Evolutionary conservation across 1,140 invertebrate species (phyloP).

Genomic region (Apis florea): DNA sequence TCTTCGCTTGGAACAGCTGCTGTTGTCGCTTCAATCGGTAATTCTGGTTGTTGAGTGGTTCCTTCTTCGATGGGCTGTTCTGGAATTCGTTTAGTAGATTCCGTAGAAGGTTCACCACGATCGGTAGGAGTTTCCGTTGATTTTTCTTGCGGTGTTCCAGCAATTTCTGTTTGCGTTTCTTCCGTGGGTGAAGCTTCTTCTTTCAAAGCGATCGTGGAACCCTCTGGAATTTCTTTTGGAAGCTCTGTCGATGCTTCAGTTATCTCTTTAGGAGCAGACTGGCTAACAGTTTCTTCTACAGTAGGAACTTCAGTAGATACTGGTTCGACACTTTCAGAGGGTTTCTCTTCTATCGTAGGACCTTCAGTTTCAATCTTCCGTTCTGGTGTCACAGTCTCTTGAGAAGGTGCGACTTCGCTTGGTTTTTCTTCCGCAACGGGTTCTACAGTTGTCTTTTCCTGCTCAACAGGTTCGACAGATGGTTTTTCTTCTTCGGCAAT

Average conservation of each 20-base stretch:
- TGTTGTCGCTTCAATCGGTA: constrained; percentile 33
- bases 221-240: constrained; percentile 29
- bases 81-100: background rate
- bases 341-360: constrained; percentile 39
- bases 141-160: constrained; percentile 30
- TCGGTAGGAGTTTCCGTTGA: constrained; percentile 25
- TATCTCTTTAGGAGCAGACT: constrained; percentile 34
- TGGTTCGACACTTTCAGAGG: constrained; percentile 52
- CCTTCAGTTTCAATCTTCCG: constrained; percentile 41
- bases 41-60: constrained; percentile 24
- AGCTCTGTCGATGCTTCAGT: constrained; percentile 18
- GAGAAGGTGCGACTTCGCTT: constrained; percentile 25
- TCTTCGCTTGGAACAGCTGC: constrained; percentile 23
- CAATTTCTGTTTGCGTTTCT: constrained; percentile 11
- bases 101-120: constrained; percentile 30
- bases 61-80: constrained; percentile 34
- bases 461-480: constrained; percentile 35
- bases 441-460: constrained; percentile 31
- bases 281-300: constrained; percentile 3
- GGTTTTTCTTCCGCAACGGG: background rate
- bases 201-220: constrained; percentile 26
- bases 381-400: constrained; percentile 20
- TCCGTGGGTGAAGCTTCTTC: constrained; percentile 23
- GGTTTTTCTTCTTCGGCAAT: constrained; percentile 40
- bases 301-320: constrained; percentile 53